phyloP scores from a whole-genome alignment of 2,797 vertebrate species.

The Pelochelys cantorii region DNA sequence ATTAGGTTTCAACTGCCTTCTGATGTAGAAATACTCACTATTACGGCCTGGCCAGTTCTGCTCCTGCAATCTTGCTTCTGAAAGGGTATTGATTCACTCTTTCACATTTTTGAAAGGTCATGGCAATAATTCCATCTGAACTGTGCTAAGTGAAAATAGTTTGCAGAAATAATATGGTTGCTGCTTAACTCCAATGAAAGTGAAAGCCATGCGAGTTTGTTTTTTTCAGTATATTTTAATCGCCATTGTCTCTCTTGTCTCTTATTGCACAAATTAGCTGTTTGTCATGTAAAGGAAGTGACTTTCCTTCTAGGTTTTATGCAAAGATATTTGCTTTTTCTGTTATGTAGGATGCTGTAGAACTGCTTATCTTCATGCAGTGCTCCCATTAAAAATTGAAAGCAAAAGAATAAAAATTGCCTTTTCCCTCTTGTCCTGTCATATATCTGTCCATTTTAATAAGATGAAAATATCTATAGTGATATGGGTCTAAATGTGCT shows the following conservation, averaged over 20 bases:
- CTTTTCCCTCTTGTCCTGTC: constrained; percentile 39
- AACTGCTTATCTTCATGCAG: constrained; percentile 11
- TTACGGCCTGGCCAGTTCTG: constrained; percentile 69
- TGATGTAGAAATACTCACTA: constrained; percentile 80
- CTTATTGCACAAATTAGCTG: constrained; percentile 26
- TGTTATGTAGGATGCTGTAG: constrained; percentile 29
- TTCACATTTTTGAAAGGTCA: constrained; percentile 85
- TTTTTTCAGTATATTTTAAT: constrained; percentile 74
- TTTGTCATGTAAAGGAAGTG: constrained; percentile 52
- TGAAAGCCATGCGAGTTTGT: constrained; percentile 64
- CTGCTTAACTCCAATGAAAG: constrained; percentile 72
- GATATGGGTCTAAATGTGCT: constrained; percentile 50
- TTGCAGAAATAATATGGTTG: constrained; percentile 78
- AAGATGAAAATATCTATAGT: constrained; percentile 40
- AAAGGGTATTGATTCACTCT: constrained; percentile 81
- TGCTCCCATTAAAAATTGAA: constrained; percentile 62
- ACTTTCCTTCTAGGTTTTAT: constrained; percentile 37
- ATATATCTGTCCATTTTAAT: constrained; percentile 62
- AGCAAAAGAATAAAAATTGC: constrained; percentile 47
- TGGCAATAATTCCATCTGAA: constrained; percentile 82
- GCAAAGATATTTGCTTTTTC: constrained; percentile 51
- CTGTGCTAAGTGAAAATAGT: constrained; percentile 84
- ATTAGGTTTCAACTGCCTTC: constrained; percentile 84
- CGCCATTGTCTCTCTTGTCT: constrained; percentile 35
- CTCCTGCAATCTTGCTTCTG: constrained; percentile 68